A percentile compares a stretch with the other conserved stretches of the same genome.
phyloP scores from a whole-genome alignment of 2,797 vertebrate genomes.

The Allobates femoralis region DNA sequence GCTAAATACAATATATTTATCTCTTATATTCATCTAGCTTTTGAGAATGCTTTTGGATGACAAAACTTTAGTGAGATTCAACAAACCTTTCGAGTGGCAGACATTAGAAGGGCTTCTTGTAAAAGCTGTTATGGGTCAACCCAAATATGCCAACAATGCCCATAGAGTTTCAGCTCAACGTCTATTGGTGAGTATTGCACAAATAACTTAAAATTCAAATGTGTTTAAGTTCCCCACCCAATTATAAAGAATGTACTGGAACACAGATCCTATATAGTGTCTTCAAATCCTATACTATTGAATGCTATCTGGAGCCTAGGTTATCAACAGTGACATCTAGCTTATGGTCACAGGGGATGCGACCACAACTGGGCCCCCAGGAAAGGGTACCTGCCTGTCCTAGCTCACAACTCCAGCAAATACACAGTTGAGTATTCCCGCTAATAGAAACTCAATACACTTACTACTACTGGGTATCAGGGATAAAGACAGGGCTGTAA shows the following conservation, averaged over 20 bases:
- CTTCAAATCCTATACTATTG: not conserved
- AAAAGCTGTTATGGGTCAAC: constrained; percentile 55
- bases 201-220: not conserved
- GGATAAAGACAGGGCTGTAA: too few species aligned
- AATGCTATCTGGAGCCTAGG: not conserved
- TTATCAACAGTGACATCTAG: not conserved
- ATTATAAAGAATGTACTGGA: not conserved
- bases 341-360: too few species aligned
- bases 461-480: too few species aligned
- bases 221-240: not conserved
- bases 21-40: constrained; percentile 26
- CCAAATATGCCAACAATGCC: constrained; percentile 32
- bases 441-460: too few species aligned
- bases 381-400: too few species aligned
- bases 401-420: too few species aligned
- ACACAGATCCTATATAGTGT: not conserved
- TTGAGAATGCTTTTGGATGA: constrained; percentile 60
- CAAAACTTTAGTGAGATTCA: constrained; percentile 53
- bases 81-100: constrained; percentile 60
- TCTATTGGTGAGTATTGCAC: constrained; percentile 54
- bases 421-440: too few species aligned
- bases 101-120: constrained; percentile 51
- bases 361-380: too few species aligned
- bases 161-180: constrained; percentile 49
- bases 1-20: not conserved